Evolutionary conservation across 2,888 invertebrate species (phyloP).

Genomic region (Hanleya hanleyi): DNA sequence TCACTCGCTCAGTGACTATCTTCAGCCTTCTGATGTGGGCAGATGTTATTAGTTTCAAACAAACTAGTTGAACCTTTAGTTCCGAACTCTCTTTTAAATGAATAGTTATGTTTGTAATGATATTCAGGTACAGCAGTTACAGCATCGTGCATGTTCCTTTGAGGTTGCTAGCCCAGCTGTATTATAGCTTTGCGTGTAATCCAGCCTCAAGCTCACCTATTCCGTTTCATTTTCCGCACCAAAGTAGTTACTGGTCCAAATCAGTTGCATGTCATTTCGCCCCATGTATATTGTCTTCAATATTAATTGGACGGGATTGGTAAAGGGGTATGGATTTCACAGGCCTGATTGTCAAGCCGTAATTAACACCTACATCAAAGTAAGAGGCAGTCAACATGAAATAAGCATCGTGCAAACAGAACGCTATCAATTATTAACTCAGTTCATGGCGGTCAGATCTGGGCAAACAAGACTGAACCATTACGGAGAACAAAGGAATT

Average conservation of each 20-base stretch:
- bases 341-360: no score
- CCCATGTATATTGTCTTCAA: background rate
- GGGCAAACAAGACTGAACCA: background rate
- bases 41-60: no score
- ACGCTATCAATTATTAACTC: background rate
- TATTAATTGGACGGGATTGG: background rate
- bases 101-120: no score
- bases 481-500: no score
- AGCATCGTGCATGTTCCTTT: no score
- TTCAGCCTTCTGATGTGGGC: no score
- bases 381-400: background rate
- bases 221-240: background rate
- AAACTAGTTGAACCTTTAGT: no score
- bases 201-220: background rate
- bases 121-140: no score
- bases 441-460: background rate
- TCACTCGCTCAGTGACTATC: no score
- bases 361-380: background rate
- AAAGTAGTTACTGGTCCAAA: background rate
- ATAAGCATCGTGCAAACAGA: slow-evolving; percentile 2
- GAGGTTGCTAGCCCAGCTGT: no score
- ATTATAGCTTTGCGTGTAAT: no score
- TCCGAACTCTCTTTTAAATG: no score
- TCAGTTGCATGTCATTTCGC: background rate
- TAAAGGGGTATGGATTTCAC: background rate